These are phyloP conservation scores for Fulica atra DNA, from an alignment of 2,113 vertebrate species.

Conservation along the genomic window DNA sequence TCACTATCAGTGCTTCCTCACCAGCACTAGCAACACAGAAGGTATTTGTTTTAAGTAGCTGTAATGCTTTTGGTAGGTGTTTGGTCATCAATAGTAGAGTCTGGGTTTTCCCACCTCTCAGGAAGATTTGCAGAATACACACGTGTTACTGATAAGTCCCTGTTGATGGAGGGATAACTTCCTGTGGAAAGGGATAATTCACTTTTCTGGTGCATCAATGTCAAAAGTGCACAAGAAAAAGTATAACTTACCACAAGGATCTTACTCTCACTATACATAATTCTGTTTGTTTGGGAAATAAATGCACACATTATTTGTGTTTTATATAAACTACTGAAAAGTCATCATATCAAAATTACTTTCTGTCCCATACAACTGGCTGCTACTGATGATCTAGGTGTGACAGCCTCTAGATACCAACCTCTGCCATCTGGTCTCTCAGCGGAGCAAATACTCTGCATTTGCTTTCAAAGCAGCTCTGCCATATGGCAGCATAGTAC, in stretches of 20 bases:
- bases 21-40: not conserved
- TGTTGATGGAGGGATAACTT: not conserved
- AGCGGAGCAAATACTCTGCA: not conserved
- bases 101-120: not conserved
- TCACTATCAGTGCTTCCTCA: not conserved
- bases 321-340: not conserved
- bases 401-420: constrained; percentile 15
- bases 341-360: not conserved
- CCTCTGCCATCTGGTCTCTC: not conserved
- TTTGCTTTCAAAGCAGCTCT: constrained; percentile 9
- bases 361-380: not conserved
- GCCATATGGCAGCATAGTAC: not conserved
- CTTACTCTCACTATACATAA: not conserved
- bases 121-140: not conserved
- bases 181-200: not conserved
- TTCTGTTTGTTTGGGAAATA: not conserved
- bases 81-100: not conserved
- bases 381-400: not conserved
- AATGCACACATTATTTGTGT: not conserved
- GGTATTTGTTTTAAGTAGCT: not conserved
- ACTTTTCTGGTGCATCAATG: not conserved
- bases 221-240: not conserved
- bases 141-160: not conserved
- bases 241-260: not conserved
- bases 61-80: not conserved